A percentile compares a stretch with the other conserved stretches of the same genome.
These are phyloP conservation scores for Mormoops blainvillei DNA, from an alignment of 2,113 vertebrate species.

Conservation along the genomic window DNA sequence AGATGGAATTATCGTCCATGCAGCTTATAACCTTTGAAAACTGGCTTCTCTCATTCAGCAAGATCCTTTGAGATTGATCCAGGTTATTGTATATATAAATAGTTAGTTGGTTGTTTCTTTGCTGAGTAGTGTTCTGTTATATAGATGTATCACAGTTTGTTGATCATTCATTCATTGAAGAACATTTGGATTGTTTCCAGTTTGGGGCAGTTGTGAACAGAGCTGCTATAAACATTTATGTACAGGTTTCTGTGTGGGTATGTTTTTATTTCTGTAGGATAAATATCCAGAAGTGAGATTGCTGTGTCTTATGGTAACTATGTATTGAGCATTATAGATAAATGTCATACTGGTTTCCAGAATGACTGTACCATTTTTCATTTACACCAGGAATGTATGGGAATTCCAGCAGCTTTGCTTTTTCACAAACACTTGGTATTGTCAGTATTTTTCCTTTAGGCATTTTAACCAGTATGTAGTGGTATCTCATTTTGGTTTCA, in stretches of 20 bases:
- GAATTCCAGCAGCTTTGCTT: too few species aligned
- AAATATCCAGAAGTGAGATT: too few species aligned
- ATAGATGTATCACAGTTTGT: not conserved
- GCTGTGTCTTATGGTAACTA: too few species aligned
- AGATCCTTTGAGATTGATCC: not conserved
- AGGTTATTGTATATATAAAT: not conserved
- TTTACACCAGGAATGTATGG: too few species aligned
- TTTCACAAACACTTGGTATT: too few species aligned
- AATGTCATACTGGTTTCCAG: too few species aligned
- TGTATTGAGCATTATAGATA: too few species aligned
- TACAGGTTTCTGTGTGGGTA: too few species aligned
- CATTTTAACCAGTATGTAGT: not conserved
- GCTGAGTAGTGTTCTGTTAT: not conserved
- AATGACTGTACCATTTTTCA: too few species aligned
- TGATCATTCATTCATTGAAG: not conserved
- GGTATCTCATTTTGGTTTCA: not conserved
- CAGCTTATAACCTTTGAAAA: not conserved
- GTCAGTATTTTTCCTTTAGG: not conserved
- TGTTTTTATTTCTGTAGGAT: too few species aligned
- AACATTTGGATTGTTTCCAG: not conserved
- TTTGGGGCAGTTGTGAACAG: too few species aligned
- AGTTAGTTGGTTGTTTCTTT: not conserved
- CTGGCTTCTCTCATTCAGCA: not conserved
- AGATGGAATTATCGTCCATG: not conserved
- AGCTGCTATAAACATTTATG: too few species aligned